Evolutionary conservation across 2,113 vertebrate species (phyloP).

Genomic region (Zootoca vivipara): DNA sequence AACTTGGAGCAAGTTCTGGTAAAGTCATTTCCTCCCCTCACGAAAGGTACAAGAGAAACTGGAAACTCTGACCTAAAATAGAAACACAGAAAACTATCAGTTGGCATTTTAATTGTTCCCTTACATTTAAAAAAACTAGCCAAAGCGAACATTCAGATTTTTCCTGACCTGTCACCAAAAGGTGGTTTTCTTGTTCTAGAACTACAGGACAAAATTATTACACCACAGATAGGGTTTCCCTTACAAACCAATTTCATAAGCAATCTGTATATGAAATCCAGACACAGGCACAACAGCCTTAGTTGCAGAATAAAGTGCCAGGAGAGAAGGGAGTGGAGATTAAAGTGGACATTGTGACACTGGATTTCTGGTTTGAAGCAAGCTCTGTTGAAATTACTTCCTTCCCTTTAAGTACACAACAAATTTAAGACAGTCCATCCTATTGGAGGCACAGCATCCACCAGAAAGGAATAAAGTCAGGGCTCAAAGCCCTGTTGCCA

Average conservation of each 20-base stretch:
- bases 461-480: neutral
- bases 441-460: neutral
- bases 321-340: no score
- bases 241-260: neutral
- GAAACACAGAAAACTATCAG: conserved; percentile 33
- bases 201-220: neutral
- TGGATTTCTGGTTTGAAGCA: conserved; percentile 11
- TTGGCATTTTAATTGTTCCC: neutral
- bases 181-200: neutral
- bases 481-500: no score
- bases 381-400: conserved; percentile 66
- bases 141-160: neutral
- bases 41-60: conserved; percentile 45
- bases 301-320: neutral
- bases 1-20: conserved; percentile 40
- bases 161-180: neutral
- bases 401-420: conserved; percentile 15
- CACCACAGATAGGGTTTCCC: neutral
- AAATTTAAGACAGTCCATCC: no score
- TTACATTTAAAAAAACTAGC: neutral
- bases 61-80: conserved; percentile 71
- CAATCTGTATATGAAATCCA: neutral
- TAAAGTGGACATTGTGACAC: no score
- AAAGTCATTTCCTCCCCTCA: conserved; percentile 73
- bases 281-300: neutral